phyloP scores from a whole-genome alignment of 2,113 vertebrate genomes.

The Dolichotis patagonum region DNA sequence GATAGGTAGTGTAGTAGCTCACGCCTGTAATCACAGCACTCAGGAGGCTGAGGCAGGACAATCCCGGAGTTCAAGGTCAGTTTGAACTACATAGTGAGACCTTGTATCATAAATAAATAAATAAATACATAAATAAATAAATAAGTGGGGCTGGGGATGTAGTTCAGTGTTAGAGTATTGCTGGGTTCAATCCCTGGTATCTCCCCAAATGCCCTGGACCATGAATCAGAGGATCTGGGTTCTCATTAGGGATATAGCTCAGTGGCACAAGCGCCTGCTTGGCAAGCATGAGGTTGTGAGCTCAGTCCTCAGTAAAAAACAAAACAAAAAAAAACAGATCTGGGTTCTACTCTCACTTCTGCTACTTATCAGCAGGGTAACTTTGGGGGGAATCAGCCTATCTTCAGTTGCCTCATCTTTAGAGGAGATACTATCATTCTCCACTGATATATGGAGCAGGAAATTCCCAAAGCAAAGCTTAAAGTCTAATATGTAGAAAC shows the following conservation, averaged over 20 bases:
- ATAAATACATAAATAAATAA: background rate
- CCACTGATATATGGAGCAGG: background rate
- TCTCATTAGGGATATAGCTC: background rate
- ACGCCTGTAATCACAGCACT: background rate
- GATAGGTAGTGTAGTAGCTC: background rate
- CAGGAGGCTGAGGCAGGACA: background rate
- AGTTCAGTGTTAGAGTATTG: background rate
- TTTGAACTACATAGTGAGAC: background rate
- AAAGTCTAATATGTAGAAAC: background rate
- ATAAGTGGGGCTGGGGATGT: background rate
- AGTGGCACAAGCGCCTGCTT: no score
- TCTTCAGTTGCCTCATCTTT: background rate
- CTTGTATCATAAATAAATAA: background rate
- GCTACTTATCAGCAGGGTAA: background rate
- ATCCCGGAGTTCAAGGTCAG: background rate
- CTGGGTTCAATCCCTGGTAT: background rate
- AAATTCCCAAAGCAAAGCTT: conserved; percentile 12
- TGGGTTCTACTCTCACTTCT: background rate
- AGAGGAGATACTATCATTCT: background rate
- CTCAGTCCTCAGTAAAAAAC: no score
- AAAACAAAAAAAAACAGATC: background rate
- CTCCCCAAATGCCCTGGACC: background rate
- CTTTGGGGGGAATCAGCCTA: background rate
- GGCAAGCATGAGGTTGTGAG: no score
- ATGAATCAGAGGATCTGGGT: background rate